Conservation (phyloP, 2,113 vertebrate species). For the Myodes glareolus region DNA sequence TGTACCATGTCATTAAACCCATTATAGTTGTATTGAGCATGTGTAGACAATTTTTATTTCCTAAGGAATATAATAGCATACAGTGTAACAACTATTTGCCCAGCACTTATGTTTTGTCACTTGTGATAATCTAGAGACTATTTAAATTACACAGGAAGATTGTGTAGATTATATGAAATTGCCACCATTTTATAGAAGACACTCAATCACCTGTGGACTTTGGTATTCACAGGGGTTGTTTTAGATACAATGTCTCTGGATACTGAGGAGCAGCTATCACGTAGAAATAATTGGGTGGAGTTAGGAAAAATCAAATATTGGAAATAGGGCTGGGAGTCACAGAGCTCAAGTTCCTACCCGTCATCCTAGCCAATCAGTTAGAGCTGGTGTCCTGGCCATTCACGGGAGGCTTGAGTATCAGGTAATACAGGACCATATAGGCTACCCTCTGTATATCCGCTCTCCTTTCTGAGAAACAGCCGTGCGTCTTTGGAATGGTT, state of each 20-base stretch:
- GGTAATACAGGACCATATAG: not conserved
- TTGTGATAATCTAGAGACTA: not conserved
- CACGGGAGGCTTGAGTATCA: not conserved
- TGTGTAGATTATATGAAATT: not conserved
- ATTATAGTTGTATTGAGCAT: not conserved
- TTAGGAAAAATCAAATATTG: not conserved
- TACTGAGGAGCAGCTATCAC: not conserved
- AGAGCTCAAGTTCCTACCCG: not conserved
- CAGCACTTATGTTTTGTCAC: not conserved
- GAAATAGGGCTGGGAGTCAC: not conserved
- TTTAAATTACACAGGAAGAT: not conserved
- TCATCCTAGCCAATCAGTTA: not conserved
- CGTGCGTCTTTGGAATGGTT: fast-evolving
- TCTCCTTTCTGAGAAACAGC: not conserved
- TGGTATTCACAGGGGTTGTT: not conserved
- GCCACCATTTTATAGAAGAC: not conserved
- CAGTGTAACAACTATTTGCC: not conserved
- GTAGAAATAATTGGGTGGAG: not conserved
- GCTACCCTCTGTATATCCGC: too few relatives aligned
- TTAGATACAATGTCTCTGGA: not conserved
- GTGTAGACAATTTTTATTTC: not conserved
- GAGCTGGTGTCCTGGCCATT: not conserved
- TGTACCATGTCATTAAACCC: not conserved
- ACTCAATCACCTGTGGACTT: not conserved
- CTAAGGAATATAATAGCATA: not conserved